Evolutionary conservation across 2,797 vertebrate species (phyloP), one percentile per base, ranked within the genome.

Genomic region (Pipistrellus pipistrellus): DNA sequence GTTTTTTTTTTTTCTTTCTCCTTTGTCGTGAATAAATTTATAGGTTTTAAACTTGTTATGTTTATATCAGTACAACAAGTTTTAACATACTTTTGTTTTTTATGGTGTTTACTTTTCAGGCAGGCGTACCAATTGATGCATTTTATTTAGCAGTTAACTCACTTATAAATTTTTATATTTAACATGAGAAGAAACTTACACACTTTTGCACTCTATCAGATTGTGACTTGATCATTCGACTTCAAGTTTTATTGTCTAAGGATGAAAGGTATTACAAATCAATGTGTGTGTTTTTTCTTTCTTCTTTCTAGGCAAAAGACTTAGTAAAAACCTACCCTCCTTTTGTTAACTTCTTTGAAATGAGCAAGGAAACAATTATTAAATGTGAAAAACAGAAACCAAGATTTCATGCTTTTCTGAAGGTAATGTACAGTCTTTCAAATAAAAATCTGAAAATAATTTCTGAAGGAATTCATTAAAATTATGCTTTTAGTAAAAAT

Each of bases 321-420:
- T 98, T 99, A 98, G 98, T 99, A 96, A 99, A 99, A 98, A 99
- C 98, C 21, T 99, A 99, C 66, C 99, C 99, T 38, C 99, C 99
- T 0, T 99, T 99, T 98, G 99, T 99, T 98, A 99, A 99, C 98
- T 99, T 99, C 96, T 99, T 99, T 96, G 99, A 99, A 98, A 99
- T 99, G 99, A 99, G 99, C 98, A 99, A 99, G 96, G 99, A 99
- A 97, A 99, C 99, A 0, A 99, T 99, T 97, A 99, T 99, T 93
- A 98, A 98, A 78, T 99, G 99, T 98, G 99, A 99, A 97, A 99
- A 99, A 97, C 99, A 98, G 97, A 99, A 99, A 95, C 99, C 99
- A 44, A 99, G 99, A 90, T 99, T 99, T 98, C 99, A 99, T 85
- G 99, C 99, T 53, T 99, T 99, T 97, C 97, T 99, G 1, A 99